phyloP scores from a whole-genome alignment of 2,888 invertebrate species.

The Sturmia bella region DNA sequence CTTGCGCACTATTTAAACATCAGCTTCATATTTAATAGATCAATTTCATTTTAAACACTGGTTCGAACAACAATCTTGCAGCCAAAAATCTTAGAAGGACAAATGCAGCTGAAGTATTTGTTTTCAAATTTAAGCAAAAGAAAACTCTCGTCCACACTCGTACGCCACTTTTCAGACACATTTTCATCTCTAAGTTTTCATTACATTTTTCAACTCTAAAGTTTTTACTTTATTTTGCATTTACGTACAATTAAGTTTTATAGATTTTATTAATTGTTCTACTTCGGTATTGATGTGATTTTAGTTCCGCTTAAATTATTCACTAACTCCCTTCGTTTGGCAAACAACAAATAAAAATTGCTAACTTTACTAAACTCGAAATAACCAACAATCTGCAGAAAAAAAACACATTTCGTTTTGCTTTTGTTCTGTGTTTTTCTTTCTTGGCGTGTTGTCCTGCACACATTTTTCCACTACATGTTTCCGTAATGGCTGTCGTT shows the following conservation, averaged over 20 bases:
- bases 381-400: constrained; percentile 72
- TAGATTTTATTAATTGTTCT: constrained; percentile 23
- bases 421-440: constrained; percentile 40
- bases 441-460: constrained; percentile 36
- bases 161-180: constrained; percentile 13
- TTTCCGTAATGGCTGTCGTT: constrained; percentile 44
- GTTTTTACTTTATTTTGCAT: constrained; percentile 11
- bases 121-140: too few species aligned
- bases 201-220: constrained; percentile 17
- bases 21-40: constrained; percentile 46
- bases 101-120: neutral
- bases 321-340: constrained; percentile 77
- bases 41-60: constrained; percentile 39
- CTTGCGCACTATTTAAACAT: constrained; percentile 59
- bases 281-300: constrained; percentile 31
- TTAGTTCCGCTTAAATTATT: constrained; percentile 74
- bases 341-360: constrained; percentile 76
- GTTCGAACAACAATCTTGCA: constrained; percentile 22
- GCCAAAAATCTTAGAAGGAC: neutral
- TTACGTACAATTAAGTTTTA: constrained; percentile 40
- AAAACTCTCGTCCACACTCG: constrained; percentile 6
- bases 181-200: neutral
- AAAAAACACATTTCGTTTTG: constrained; percentile 54
- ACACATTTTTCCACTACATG: constrained; percentile 54
- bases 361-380: constrained; percentile 80